A percentile compares a stretch with the other conserved stretches of the same genome.
phyloP scores from a whole-genome alignment of 1,140 invertebrate species.

The Drosophila sulfurigaster region DNA sequence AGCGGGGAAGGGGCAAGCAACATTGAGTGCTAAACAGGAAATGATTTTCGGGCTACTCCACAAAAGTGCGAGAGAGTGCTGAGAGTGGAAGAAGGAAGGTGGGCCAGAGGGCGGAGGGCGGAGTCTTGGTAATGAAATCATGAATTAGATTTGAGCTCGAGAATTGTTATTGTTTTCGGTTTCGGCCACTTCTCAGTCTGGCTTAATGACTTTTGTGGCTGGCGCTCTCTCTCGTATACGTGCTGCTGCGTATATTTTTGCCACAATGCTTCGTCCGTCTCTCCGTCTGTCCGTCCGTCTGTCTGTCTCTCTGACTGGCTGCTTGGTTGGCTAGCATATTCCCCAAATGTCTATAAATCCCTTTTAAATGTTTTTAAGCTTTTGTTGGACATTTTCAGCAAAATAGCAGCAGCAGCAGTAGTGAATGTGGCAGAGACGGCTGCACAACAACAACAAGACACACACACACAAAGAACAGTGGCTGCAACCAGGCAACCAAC shows the following conservation, averaged over 20 bases:
- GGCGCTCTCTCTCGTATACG: constrained; percentile 9
- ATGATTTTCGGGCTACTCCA: constrained; percentile 70
- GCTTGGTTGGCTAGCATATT: constrained; percentile 68
- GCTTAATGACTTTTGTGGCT: constrained; percentile 78
- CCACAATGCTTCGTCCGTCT: constrained; percentile 3
- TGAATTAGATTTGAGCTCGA: constrained; percentile 82
- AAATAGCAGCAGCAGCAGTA: constrained; percentile 40
- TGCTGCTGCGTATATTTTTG: constrained; percentile 17
- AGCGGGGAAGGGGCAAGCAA: constrained; percentile 15
- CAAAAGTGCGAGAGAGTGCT: constrained; percentile 9
- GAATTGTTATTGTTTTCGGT: constrained; percentile 81
- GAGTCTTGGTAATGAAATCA: constrained; percentile 76
- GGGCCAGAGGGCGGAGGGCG: not conserved
- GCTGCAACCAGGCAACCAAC: not conserved
- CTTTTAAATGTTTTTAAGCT: constrained; percentile 84
- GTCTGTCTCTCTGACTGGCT: constrained; percentile 33
- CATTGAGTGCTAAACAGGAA: constrained; percentile 80
- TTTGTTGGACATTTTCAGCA: constrained; percentile 82
- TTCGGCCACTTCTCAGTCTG: constrained; percentile 31
- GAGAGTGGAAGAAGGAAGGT: not conserved
- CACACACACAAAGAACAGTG: not conserved
- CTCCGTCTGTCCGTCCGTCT: constrained; percentile 3
- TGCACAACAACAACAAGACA: constrained; percentile 6
- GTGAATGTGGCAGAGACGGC: constrained; percentile 4
- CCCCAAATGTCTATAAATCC: constrained; percentile 84